These are phyloP conservation scores for Enteromius radiatus DNA, from an alignment of 2,797 vertebrate species.

Conservation along the genomic window DNA sequence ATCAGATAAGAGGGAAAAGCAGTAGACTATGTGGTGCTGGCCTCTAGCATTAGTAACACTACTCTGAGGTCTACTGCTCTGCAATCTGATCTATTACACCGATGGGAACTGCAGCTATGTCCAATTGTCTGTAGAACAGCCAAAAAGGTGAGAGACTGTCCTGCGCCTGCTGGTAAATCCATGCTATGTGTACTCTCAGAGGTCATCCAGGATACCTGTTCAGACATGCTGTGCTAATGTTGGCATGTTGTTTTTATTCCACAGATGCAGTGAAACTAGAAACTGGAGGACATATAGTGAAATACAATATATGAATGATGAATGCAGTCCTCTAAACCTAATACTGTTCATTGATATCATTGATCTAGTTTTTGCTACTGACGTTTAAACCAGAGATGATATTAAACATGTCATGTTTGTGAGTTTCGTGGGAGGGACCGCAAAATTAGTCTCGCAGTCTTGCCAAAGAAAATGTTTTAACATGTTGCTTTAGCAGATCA, in stretches of 20 bases:
- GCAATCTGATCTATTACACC: neutral
- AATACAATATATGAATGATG: neutral
- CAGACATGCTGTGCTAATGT: slow-evolving; percentile 35
- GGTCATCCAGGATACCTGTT: slow-evolving; percentile 37
- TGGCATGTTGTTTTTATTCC: neutral
- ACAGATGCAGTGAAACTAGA: neutral
- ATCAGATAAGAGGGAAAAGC: slow-evolving; percentile 21
- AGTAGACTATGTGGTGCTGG: neutral
- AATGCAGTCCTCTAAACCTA: neutral
- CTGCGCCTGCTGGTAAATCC: slow-evolving; percentile 21
- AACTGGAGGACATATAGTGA: neutral
- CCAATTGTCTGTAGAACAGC: neutral
- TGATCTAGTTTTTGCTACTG: neutral
- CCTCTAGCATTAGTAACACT: neutral
- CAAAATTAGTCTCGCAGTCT: neutral
- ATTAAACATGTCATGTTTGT: neutral
- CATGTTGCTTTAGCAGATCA: neutral
- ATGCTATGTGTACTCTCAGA: slow-evolving; percentile 33
- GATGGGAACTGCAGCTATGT: slow-evolving; percentile 5
- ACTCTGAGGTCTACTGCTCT: neutral
- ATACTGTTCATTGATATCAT: neutral
- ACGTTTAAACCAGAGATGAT: neutral
- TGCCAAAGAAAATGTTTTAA: neutral
- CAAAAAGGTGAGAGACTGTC: neutral
- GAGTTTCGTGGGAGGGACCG: neutral